Evolutionary conservation across 2,113 vertebrate species (phyloP), one percentile per base, ranked within the genome.

Genomic region (Monopterus albus): DNA sequence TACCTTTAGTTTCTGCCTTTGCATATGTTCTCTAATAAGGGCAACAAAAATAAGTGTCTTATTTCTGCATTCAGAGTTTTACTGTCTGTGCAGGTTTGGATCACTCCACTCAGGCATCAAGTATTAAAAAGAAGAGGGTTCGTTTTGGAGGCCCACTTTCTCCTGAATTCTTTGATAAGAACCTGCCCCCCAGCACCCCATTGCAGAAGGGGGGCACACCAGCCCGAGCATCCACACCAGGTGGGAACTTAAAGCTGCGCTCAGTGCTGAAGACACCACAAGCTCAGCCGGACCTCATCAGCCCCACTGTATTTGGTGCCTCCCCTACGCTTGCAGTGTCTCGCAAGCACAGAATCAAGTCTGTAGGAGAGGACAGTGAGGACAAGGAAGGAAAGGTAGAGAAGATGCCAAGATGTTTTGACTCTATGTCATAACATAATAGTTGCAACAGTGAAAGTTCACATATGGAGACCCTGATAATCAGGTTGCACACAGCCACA

Each of bases 81-180:
- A 7, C 9, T 62, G 7, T 59, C 11, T 56, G 29, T 52, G 3
- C 80, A 90, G 88, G 78, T n/a, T n/a, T n/a, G 10, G 33, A 20
- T 0, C 63, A 72, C 15, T 64, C 51, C 51, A 8, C 52, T 17
- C 17, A 5, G 1, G 46, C 36, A 1, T 59, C 78, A 1, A 5
- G 57, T 1, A 8, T 46, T 0, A 79, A 56, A 42, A 87, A 69
- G 23, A 92, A 92, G 76, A 84, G 43, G 0, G 94, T 94, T 28
- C 91, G 10, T 33, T 94, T 94, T 6, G 93, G 94, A 10, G 85
- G 39, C 5, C 87, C 87, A 0, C 92, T 94, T 14, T 91, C 89
- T 12, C 94, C 94, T 0, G 94, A 94, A 86, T 72, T 93, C 38
- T 94, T 94, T 6, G 94, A 94, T 82, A 90, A 87, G 87, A 75